Evolutionary conservation across 2,113 vertebrate genomes (phyloP).

Genomic region (Grantiella picta): DNA sequence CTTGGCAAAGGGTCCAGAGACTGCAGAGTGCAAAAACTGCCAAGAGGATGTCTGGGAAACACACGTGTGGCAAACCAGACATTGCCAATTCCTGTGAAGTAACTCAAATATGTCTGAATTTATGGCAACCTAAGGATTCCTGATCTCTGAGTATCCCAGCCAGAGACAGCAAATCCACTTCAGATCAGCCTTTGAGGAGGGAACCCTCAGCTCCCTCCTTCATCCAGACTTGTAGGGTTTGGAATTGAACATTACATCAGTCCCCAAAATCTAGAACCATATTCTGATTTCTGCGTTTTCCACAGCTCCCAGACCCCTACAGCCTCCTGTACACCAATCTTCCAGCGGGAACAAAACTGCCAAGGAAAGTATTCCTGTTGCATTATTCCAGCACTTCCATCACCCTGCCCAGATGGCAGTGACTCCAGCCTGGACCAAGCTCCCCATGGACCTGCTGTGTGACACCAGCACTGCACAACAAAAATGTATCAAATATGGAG

Average conservation of each 20-base stretch:
- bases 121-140: not conserved
- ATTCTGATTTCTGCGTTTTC: not conserved
- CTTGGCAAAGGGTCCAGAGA: not conserved
- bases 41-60: not conserved
- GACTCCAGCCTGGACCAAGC: not conserved
- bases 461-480: not conserved
- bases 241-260: not conserved
- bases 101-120: not conserved
- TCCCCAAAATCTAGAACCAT: not conserved
- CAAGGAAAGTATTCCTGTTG: not conserved
- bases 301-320: not conserved
- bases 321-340: not conserved
- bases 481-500: not conserved
- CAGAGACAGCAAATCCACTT: not conserved
- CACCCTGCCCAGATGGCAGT: not conserved
- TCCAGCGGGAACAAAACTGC: not conserved
- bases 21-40: not conserved
- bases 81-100: not conserved
- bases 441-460: accelerated
- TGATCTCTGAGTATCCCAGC: not conserved
- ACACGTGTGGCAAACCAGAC: not conserved
- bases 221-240: not conserved
- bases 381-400: not conserved
- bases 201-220: not conserved
- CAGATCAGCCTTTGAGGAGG: not conserved